These are phyloP conservation scores for Pachycephala philippinensis DNA, from an alignment of 2,113 vertebrate species.

Conservation along the genomic window DNA sequence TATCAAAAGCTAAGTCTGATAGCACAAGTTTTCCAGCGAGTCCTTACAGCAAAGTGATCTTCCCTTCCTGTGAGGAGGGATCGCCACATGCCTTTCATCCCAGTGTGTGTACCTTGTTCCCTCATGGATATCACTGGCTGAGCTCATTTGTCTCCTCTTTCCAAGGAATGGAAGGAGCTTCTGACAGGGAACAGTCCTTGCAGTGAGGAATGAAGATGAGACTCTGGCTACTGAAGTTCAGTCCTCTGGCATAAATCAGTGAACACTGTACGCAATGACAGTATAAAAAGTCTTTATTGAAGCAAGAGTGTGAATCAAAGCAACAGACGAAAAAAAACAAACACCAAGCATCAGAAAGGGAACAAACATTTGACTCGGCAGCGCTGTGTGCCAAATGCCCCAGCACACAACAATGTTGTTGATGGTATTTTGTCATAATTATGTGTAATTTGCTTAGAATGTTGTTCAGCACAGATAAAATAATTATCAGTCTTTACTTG, in stretches of 20 bases:
- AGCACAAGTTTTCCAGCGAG: background rate
- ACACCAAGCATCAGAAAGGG: background rate
- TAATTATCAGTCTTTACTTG: slow-evolving; percentile 19
- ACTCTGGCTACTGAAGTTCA: background rate
- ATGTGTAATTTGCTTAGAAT: slow-evolving; percentile 28
- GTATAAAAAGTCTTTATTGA: background rate
- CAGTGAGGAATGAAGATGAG: background rate
- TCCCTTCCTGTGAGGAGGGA: background rate
- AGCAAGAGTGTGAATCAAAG: slow-evolving; percentile 4
- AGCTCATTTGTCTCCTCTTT: background rate
- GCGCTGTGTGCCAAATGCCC: background rate
- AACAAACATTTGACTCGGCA: background rate
- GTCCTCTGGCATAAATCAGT: background rate
- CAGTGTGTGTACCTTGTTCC: background rate
- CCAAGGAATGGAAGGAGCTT: background rate
- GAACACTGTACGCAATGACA: background rate
- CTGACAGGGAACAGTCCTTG: background rate
- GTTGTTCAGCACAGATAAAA: slow-evolving; percentile 7
- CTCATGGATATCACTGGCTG: background rate
- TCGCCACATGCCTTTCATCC: background rate
- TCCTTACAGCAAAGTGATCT: background rate
- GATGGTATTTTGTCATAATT: slow-evolving; percentile 33
- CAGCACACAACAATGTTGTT: background rate
- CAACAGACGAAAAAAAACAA: slow-evolving; percentile 23
- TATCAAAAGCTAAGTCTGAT: background rate